These are phyloP conservation scores for Pseudochirops corinnae DNA, from an alignment of 2,797 vertebrate species.

Conservation along the genomic window DNA sequence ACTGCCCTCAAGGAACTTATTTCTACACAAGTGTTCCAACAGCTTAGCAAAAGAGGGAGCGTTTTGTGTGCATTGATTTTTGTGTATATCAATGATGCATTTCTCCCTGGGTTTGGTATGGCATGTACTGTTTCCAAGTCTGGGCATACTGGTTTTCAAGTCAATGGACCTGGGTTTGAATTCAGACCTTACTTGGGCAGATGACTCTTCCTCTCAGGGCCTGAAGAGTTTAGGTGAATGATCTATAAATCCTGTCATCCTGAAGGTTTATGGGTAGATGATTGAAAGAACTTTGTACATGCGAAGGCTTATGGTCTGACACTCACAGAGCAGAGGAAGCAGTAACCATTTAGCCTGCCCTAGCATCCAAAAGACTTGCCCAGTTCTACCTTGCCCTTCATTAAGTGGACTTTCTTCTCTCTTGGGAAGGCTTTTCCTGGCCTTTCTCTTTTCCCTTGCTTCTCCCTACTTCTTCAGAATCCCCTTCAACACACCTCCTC, in stretches of 20 bases:
- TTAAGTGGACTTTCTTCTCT: not conserved
- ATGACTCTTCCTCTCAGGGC: not conserved
- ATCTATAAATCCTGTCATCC: not conserved
- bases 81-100: not conserved
- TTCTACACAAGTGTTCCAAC: not conserved
- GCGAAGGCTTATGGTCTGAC: not conserved
- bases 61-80: not conserved
- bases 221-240: not conserved
- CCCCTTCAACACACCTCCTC: not conserved
- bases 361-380: not conserved
- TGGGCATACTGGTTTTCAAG: not conserved
- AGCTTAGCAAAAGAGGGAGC: not conserved
- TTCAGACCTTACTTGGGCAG: not conserved
- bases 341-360: not conserved
- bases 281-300: not conserved
- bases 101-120: not conserved
- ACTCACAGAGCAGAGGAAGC: not conserved
- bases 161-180: not conserved
- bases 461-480: not conserved
- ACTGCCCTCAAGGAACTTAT: not conserved
- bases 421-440: not conserved
- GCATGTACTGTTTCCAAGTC: not conserved
- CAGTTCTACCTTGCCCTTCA: not conserved
- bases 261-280: not conserved
- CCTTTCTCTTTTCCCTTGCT: not conserved